These are phyloP conservation scores for Zaprionus bogoriensis DNA, from an alignment of 2,888 invertebrate genomes.

Conservation along the genomic window DNA sequence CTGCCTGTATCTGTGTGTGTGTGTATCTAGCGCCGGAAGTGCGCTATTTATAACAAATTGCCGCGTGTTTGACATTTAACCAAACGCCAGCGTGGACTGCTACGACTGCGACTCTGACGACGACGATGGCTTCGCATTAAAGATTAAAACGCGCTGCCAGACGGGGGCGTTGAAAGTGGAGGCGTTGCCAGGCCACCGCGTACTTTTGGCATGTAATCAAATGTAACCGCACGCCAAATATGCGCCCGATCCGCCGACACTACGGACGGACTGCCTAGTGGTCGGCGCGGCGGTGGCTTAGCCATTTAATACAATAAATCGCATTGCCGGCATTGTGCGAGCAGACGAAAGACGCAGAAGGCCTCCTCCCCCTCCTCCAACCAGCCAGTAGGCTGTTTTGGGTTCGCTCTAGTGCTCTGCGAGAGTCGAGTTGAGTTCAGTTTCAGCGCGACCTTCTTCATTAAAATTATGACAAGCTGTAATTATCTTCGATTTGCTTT, in stretches of 20 bases:
- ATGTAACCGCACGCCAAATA: slow-evolving; percentile 75
- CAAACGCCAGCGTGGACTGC: slow-evolving; percentile 28
- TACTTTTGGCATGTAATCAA: slow-evolving; percentile 70
- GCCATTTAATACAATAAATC: slow-evolving; percentile 67
- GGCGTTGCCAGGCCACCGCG: slow-evolving; percentile 29
- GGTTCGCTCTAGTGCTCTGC: background rate
- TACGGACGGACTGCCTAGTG: no score
- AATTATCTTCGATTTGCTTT: slow-evolving; percentile 79
- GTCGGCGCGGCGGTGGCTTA: slow-evolving; percentile 41
- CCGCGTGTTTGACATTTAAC: slow-evolving; percentile 70
- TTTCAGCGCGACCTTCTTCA: slow-evolving; percentile 72
- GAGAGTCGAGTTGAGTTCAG: slow-evolving; percentile 43
- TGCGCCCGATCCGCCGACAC: slow-evolving; percentile 34
- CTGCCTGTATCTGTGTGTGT: no score
- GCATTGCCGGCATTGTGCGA: no score
- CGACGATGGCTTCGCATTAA: slow-evolving; percentile 39
- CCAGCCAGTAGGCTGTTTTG: background rate
- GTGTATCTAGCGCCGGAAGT: slow-evolving; percentile 67
- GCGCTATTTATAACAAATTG: slow-evolving; percentile 78
- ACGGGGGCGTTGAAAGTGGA: slow-evolving; percentile 26
- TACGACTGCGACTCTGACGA: background rate
- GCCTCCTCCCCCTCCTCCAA: background rate
- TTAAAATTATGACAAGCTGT: slow-evolving; percentile 79
- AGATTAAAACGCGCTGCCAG: slow-evolving; percentile 31
- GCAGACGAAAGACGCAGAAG: background rate